Evolutionary conservation across 2,888 invertebrate genomes (phyloP), one percentile per base, ranked within the genome.

Genomic region (Diarsia mendica): DNA sequence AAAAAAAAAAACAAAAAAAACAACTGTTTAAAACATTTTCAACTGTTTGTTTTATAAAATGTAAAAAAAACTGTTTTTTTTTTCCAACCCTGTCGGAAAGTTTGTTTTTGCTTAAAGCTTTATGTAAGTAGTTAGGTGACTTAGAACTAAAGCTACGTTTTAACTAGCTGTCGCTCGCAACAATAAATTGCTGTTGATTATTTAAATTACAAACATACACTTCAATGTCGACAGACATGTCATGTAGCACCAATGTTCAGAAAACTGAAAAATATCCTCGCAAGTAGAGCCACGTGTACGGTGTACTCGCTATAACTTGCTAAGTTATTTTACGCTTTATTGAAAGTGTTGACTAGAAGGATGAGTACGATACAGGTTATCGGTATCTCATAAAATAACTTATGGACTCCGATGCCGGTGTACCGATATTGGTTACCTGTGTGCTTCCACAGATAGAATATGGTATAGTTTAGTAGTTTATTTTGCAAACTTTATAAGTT

Each of bases 371-470:
- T 75, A 64, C 60, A 53, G 53, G 49, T 76, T 80, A 80, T 66
- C 49, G 81, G 53, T 68, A 46, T 68, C 53, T 53, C 81, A 72
- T 80, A 81, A 68, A 80, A 80, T 80, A 76, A 80, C 60, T 80
- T 80, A 80, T 65, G 67, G 33, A 76, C 49, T 23, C 51, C 53
- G 75, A 67, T 48, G 33, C 9, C 48, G 8, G 61, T 67, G 65
- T 66, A 5, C 53, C 66, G 67, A 75, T 80, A 75, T 61, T 55
- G 23, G 53, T 75, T 70, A 64, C 64, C 20, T 78, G 18, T 33
- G 49, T 46, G 44, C 3, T 67, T 58, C 10, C 3, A 33, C 20
- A 44, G 33, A 49, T 67, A 51, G 39, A 79, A 67, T 39, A 58
- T 46, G 13, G 20, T 55, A 48, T 20, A 39, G 33, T 23, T 65